Evolutionary conservation across 2,797 vertebrate species (phyloP).

Genomic region (Meda fulgida): DNA sequence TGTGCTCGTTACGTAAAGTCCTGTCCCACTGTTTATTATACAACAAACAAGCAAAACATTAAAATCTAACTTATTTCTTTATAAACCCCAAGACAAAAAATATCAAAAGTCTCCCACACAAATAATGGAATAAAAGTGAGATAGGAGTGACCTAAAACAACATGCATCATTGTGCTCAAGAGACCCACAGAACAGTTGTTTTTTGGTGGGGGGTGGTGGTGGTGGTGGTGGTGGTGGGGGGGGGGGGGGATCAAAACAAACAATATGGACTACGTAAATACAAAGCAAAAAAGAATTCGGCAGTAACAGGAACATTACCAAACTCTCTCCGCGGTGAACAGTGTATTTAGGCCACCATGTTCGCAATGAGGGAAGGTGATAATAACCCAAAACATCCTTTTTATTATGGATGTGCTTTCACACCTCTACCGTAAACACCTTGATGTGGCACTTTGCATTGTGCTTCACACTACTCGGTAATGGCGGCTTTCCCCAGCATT

Average conservation of each 20-base stretch:
- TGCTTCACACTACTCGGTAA: slow-evolving; percentile 51
- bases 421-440: slow-evolving; percentile 52
- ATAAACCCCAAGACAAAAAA: slow-evolving; percentile 46
- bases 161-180: slow-evolving; percentile 22
- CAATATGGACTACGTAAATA: slow-evolving; percentile 40
- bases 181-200: slow-evolving; percentile 34
- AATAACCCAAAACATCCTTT: slow-evolving; percentile 27
- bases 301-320: slow-evolving; percentile 20
- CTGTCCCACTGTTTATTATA: slow-evolving; percentile 58
- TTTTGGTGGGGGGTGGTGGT: not conserved
- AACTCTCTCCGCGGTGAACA: slow-evolving; percentile 35
- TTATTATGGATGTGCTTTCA: slow-evolving; percentile 49
- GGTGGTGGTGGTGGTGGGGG: too few species aligned
- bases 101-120: slow-evolving; percentile 43
- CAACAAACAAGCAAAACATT: slow-evolving; percentile 52
- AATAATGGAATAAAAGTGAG: slow-evolving; percentile 44
- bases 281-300: slow-evolving; percentile 34
- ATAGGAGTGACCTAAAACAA: slow-evolving; percentile 54
- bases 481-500: slow-evolving; percentile 37
- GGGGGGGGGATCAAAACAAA: slow-evolving; percentile 27
- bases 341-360: slow-evolving; percentile 26
- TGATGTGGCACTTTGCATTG: slow-evolving; percentile 59
- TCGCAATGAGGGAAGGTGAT: slow-evolving; percentile 16
- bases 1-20: slow-evolving; percentile 67
- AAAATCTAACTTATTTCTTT: slow-evolving; percentile 41